Conservation (phyloP, 23 tunicate genomes). For the Halocynthia aurantium region DNA sequence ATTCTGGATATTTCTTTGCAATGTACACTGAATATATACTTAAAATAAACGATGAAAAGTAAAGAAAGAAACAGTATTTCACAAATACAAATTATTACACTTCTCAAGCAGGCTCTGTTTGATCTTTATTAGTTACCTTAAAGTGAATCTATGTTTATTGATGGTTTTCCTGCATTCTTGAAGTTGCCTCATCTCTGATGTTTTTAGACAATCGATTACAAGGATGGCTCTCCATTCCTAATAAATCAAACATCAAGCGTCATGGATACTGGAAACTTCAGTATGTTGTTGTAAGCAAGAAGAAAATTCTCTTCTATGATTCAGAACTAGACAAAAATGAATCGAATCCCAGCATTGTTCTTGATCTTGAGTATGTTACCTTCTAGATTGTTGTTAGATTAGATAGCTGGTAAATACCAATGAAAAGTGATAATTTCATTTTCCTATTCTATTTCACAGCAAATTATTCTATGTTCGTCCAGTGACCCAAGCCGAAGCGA, state of each 20-base stretch:
- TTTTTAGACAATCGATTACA: slow-evolving; percentile 15
- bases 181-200: not conserved
- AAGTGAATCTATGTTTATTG: too few species aligned
- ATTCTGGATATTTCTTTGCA: too few species aligned
- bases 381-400: not conserved
- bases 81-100: too few species aligned
- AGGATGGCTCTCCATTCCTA: slow-evolving; percentile 93
- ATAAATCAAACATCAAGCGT: slow-evolving; percentile 79
- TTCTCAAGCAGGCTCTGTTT: too few species aligned
- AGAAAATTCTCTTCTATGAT: slow-evolving; percentile 82
- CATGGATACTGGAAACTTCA: slow-evolving; percentile 92
- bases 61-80: too few species aligned
- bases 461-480: slow-evolving; percentile 91
- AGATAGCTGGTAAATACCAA: too few species aligned
- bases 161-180: too few species aligned
- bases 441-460: slow-evolving; percentile 35
- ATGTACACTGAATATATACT: too few species aligned
- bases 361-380: slow-evolving; percentile 76
- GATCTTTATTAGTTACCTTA: too few species aligned
- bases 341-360: slow-evolving; percentile 78
- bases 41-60: too few species aligned
- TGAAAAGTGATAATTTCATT: not conserved
- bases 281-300: slow-evolving; percentile 75
- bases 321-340: slow-evolving; percentile 82
- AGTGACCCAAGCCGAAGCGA: slow-evolving; percentile 94